These are phyloP conservation scores for Zosterops pallidus DNA, from an alignment of 2,113 vertebrate genomes.

Conservation along the genomic window DNA sequence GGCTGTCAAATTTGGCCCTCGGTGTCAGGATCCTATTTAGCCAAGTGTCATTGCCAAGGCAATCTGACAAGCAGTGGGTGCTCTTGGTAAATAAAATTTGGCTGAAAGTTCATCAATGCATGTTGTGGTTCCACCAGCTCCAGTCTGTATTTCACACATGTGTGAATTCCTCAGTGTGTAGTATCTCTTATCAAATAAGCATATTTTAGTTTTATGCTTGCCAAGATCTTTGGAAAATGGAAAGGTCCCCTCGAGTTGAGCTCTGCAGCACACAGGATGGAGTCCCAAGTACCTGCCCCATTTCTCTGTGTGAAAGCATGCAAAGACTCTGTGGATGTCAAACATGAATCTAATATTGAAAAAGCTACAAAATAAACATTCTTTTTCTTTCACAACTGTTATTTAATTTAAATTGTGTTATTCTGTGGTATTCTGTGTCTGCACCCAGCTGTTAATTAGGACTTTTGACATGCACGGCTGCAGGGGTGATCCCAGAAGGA, in stretches of 20 bases:
- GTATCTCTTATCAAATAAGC: neutral
- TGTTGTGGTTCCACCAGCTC: neutral
- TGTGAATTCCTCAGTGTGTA: neutral
- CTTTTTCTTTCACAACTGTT: neutral
- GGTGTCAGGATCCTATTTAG: neutral
- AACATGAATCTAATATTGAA: neutral
- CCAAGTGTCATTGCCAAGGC: neutral
- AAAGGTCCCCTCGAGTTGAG: neutral
- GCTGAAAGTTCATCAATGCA: neutral
- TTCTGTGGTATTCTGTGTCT: neutral
- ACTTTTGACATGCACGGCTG: neutral
- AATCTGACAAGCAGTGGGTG: neutral
- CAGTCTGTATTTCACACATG: neutral
- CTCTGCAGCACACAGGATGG: neutral
- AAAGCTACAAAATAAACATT: neutral
- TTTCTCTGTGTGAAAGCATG: neutral
- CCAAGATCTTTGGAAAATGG: neutral
- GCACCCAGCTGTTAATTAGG: neutral
- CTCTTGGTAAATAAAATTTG: constrained; percentile 1
- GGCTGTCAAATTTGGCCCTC: constrained; percentile 19
- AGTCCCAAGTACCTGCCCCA: neutral
- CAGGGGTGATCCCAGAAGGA: neutral
- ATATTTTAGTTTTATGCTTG: neutral
- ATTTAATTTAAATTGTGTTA: neutral
- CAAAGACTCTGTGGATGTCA: neutral